Percentiles rank a stretch among this genome's conserved stretches.
These are phyloP conservation scores for Sprattus sprattus DNA, from an alignment of 2,113 vertebrate genomes.

Conservation along the genomic window DNA sequence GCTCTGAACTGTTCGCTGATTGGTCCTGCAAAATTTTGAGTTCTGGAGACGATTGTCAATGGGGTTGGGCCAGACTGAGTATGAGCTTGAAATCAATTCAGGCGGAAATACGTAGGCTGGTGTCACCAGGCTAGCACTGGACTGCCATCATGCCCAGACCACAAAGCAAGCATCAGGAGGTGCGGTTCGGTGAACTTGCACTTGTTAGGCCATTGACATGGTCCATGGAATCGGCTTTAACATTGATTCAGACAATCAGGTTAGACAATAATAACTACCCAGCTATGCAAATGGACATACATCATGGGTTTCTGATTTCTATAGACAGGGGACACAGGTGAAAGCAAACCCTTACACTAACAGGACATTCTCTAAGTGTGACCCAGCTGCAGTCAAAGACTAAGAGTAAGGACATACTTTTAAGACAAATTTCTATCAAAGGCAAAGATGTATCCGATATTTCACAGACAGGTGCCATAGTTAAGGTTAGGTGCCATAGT, in stretches of 20 bases:
- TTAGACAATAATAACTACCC: too few relatives aligned
- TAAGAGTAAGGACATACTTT: background rate
- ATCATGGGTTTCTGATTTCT: background rate
- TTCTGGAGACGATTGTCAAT: too few relatives aligned
- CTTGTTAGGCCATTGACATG: background rate
- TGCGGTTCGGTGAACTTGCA: background rate
- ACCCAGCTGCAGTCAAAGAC: background rate
- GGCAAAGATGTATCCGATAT: too few relatives aligned
- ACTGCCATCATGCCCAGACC: background rate
- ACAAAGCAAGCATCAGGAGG: background rate
- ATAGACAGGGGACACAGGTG: background rate
- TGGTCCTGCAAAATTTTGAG: too few relatives aligned
- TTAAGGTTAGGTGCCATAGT: too few relatives aligned
- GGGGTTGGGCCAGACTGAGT: too few relatives aligned
- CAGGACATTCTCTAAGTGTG: background rate
- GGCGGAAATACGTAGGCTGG: too few relatives aligned
- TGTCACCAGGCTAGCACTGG: too few relatives aligned
- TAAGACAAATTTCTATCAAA: too few relatives aligned
- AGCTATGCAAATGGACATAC: background rate
- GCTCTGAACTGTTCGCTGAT: too few relatives aligned
- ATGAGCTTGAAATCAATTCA: too few relatives aligned
- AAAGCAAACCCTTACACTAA: background rate
- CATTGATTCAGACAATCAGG: background rate
- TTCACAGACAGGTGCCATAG: too few relatives aligned
- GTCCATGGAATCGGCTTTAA: background rate